phyloP scores from a whole-genome alignment of 2,888 invertebrate genomes.

The Meteorus cinctellus region DNA sequence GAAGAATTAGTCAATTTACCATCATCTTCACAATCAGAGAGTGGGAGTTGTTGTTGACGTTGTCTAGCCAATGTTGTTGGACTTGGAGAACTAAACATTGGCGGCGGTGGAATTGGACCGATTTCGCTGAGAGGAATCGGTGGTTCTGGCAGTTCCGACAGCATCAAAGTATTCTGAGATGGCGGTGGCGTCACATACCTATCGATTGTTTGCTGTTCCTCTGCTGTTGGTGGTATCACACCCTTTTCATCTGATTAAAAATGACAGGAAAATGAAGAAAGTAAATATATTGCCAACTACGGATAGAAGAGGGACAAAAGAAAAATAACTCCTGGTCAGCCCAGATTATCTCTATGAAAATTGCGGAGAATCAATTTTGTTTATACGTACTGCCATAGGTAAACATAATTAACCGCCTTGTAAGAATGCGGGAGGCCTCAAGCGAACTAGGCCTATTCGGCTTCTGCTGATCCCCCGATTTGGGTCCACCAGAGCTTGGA shows the following conservation, averaged over 20 bases:
- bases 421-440: constrained; percentile 78
- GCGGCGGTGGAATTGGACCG: constrained; percentile 94
- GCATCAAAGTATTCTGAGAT: constrained; percentile 77
- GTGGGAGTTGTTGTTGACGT: constrained; percentile 60
- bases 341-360: background rate
- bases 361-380: background rate
- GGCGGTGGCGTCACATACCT: constrained; percentile 66
- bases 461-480: constrained; percentile 75
- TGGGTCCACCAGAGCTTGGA: constrained; percentile 55
- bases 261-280: constrained; percentile 26
- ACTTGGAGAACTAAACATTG: constrained; percentile 95
- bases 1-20: constrained; percentile 72
- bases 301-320: too few relatives aligned
- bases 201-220: constrained; percentile 68
- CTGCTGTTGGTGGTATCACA: constrained; percentile 61
- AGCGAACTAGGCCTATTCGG: constrained; percentile 88
- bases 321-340: background rate
- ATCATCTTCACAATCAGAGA: constrained; percentile 80
- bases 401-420: constrained; percentile 79
- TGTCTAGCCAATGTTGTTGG: constrained; percentile 79
- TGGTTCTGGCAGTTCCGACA: constrained; percentile 92
- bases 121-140: constrained; percentile 94
- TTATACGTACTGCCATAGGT: constrained; percentile 61
- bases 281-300: background rate
- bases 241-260: constrained; percentile 62